Conservation (phyloP, 2,113 vertebrate genomes). For the Saimiri boliviensis region DNA sequence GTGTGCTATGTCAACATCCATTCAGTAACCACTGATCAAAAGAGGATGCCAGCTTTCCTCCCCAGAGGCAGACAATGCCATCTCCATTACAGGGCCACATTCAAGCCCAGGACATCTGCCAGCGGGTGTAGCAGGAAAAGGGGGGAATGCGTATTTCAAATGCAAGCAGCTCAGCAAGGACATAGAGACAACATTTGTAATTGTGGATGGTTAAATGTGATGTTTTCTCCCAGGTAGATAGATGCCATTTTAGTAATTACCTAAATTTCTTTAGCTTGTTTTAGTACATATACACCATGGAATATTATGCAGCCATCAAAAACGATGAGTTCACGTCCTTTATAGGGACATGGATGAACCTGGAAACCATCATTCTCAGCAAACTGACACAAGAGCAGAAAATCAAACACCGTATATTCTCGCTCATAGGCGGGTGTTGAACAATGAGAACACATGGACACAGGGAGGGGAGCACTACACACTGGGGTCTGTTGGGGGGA, state of each 20-base stretch:
- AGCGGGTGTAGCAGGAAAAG: not conserved
- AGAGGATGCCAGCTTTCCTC: not conserved
- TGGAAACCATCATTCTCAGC: too few species aligned
- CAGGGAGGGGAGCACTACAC: too few species aligned
- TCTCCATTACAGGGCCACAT: not conserved
- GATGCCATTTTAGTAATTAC: not conserved
- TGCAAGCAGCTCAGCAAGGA: not conserved
- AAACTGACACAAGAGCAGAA: too few species aligned
- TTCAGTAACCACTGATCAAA: conserved; percentile 4
- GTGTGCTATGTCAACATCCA: not conserved
- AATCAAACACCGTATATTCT: too few species aligned
- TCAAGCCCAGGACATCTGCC: not conserved
- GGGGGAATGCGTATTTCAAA: not conserved
- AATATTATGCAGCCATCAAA: too few species aligned
- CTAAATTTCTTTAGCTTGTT: not conserved
- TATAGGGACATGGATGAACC: too few species aligned
- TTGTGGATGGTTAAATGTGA: not conserved
- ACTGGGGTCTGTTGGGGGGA: too few species aligned
- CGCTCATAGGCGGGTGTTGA: too few species aligned
- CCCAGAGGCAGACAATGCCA: not conserved
- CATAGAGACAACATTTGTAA: not conserved
- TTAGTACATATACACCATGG: too few species aligned
- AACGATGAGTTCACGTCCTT: too few species aligned
- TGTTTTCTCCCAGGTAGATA: not conserved
- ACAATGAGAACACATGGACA: too few species aligned